These are phyloP conservation scores for Phaethon lepturus DNA, from an alignment of 2,113 vertebrate genomes.

Conservation along the genomic window DNA sequence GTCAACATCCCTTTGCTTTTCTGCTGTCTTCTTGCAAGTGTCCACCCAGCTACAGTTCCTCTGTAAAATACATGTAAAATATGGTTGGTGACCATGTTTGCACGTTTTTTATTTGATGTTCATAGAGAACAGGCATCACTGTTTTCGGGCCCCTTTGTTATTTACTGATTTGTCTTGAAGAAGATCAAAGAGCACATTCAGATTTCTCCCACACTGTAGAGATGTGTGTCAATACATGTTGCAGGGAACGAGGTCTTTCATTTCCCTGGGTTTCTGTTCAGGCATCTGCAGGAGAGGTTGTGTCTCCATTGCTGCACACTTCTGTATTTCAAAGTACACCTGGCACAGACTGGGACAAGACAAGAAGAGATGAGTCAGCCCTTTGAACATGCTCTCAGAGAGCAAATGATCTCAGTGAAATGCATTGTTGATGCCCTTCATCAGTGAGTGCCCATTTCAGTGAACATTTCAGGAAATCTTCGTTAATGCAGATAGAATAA, in stretches of 20 bases:
- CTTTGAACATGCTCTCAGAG: neutral
- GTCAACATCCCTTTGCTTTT: neutral
- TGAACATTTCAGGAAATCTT: neutral
- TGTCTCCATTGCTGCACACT: accelerated
- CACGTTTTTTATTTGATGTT: neutral
- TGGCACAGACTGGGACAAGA: neutral
- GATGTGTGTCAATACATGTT: neutral
- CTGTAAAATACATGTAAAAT: neutral
- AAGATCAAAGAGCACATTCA: neutral
- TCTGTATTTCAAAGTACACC: neutral
- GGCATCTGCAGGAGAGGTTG: neutral
- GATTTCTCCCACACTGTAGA: neutral
- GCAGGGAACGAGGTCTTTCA: neutral
- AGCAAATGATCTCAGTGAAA: neutral
- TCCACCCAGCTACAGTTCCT: neutral
- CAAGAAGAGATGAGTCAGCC: neutral
- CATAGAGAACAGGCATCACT: neutral
- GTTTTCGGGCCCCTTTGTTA: accelerated
- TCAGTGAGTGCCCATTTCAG: neutral
- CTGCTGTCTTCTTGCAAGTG: neutral
- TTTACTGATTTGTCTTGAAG: neutral
- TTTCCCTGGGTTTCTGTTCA: neutral
- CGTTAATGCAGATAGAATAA: neutral
- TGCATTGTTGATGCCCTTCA: neutral
- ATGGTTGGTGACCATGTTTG: neutral